Conservation (phyloP, 2,888 invertebrate species). For the Antheraea assamensis region DNA sequence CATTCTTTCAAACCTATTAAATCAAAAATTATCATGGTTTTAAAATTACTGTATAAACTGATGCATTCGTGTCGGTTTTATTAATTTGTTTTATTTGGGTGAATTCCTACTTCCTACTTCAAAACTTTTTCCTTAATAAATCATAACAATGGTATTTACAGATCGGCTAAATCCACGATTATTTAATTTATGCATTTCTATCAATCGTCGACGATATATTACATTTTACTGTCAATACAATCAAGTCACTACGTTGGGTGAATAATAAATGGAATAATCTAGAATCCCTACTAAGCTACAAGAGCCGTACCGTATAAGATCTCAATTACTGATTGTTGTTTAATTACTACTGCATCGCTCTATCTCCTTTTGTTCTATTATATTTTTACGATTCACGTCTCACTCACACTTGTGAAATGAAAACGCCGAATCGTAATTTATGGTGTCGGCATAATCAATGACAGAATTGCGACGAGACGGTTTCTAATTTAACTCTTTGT, state of each 20-base stretch:
- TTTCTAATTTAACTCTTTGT: background rate
- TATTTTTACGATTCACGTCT: background rate
- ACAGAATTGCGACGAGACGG: background rate
- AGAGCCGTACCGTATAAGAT: slow-evolving; percentile 1
- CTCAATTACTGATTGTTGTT: background rate
- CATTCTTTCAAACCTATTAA: too few species aligned
- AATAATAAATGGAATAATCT: background rate
- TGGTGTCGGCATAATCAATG: background rate
- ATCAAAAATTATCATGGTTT: too few species aligned
- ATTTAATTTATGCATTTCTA: background rate
- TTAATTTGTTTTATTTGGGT: too few species aligned
- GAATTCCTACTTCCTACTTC: too few species aligned
- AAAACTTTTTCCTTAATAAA: too few species aligned
- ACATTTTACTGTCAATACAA: background rate
- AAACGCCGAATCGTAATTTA: background rate
- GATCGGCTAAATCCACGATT: background rate
- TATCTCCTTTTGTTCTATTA: background rate
- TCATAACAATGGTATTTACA: too few species aligned
- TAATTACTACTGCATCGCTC: background rate
- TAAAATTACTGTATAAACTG: too few species aligned
- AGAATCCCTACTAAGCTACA: background rate
- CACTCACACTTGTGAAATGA: background rate
- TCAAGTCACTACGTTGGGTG: background rate
- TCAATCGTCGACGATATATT: background rate
- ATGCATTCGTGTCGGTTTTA: too few species aligned